Conservation (phyloP, 2,113 vertebrate species). For the Xenopus borealis region DNA sequence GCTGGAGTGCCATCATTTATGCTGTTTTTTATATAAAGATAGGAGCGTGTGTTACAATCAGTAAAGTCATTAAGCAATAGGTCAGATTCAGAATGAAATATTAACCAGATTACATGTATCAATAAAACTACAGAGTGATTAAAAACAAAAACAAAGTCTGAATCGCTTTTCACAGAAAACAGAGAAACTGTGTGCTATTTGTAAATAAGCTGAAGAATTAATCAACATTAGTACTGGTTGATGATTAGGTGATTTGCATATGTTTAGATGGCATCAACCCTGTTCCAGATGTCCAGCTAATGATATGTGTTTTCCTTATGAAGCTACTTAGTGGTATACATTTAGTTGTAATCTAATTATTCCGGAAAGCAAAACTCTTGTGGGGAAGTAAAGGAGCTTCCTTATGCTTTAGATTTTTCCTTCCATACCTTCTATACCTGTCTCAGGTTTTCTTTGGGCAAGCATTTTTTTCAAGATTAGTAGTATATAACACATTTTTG, state of each 20-base stretch:
- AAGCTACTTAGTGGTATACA: constrained; percentile 41
- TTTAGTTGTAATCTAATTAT: constrained; percentile 41
- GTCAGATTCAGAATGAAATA: constrained; percentile 27
- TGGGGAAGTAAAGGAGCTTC: constrained; percentile 4
- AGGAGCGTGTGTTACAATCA: constrained; percentile 3
- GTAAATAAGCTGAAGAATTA: constrained; percentile 23
- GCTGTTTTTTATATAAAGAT: too few species aligned
- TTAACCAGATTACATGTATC: too few species aligned
- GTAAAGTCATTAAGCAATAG: constrained; percentile 34
- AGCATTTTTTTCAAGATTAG: too few species aligned
- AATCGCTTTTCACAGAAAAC: constrained; percentile 23
- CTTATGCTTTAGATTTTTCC: constrained; percentile 7
- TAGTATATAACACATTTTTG: too few species aligned
- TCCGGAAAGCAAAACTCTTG: constrained; percentile 23
- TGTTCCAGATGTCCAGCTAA: constrained; percentile 41
- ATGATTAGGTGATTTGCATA: constrained; percentile 43
- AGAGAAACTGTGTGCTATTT: constrained; percentile 31
- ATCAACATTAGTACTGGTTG: constrained; percentile 33
- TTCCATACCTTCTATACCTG: not conserved
- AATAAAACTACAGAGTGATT: too few species aligned
- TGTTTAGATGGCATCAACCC: constrained; percentile 39
- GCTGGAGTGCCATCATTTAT: too few species aligned
- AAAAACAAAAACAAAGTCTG: not conserved
- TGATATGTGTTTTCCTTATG: constrained; percentile 37
- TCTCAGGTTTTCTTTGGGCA: too few species aligned